phyloP scores from a whole-genome alignment of 2,888 invertebrate genomes.

The Nebria salina region DNA sequence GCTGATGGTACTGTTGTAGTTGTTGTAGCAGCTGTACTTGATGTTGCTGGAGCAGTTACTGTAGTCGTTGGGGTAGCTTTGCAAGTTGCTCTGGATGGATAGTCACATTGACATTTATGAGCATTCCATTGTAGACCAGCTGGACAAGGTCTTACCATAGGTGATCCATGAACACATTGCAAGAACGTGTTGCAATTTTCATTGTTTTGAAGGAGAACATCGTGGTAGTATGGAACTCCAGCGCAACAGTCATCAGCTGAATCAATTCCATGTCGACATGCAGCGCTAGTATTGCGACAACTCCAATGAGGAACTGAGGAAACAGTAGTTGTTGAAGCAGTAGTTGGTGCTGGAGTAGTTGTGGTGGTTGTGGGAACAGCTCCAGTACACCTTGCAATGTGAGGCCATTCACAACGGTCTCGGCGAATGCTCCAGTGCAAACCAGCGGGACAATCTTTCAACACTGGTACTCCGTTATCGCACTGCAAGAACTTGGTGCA shows the following conservation, averaged over 20 bases:
- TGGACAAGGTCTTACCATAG: constrained; percentile 37
- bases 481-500: constrained; percentile 44
- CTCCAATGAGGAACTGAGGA: background rate
- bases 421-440: constrained; percentile 26
- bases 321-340: constrained; percentile 5
- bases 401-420: constrained; percentile 35
- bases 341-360: constrained; percentile 10
- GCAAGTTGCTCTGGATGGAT: constrained; percentile 22
- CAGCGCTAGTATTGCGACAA: background rate
- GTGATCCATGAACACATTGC: constrained; percentile 33
- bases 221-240: constrained; percentile 35
- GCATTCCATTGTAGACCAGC: constrained; percentile 40
- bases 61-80: background rate
- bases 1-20: background rate
- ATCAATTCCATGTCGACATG: constrained; percentile 21
- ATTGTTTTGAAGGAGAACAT: constrained; percentile 22
- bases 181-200: constrained; percentile 29
- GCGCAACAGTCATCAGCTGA: constrained; percentile 34
- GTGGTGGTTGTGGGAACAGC: constrained; percentile 16
- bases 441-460: constrained; percentile 24
- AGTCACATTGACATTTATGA: constrained; percentile 29
- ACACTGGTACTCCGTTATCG: constrained; percentile 29
- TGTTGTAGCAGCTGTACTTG: constrained; percentile 9
- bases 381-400: constrained; percentile 26
- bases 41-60: too few relatives aligned